Percentiles rank a stretch among this genome's conserved stretches.
phyloP scores from a whole-genome alignment of 1,140 invertebrate genomes.

The Drosophila orosa region DNA sequence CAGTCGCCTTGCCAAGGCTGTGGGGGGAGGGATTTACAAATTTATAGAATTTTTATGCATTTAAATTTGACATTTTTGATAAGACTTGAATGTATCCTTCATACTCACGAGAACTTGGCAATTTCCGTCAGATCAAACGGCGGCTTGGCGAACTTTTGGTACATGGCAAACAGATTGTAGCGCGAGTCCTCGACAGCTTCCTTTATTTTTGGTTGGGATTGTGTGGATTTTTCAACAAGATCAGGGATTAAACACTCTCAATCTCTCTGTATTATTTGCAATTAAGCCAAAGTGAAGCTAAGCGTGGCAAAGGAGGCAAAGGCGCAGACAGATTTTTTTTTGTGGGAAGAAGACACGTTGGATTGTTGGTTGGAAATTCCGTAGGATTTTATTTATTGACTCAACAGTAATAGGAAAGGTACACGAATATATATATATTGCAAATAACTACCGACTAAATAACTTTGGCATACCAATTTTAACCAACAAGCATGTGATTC shows the following conservation, averaged over 20 bases:
- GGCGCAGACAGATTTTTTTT: constrained; percentile 10
- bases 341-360: constrained; percentile 54
- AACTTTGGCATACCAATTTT: constrained; percentile 28
- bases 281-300: constrained; percentile 24
- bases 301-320: constrained; percentile 43
- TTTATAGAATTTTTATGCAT: background rate
- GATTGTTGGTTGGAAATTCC: constrained; percentile 50
- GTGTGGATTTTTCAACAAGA: constrained; percentile 39
- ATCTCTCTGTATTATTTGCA: background rate
- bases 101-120: constrained; percentile 81
- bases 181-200: constrained; percentile 80
- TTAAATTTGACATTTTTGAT: background rate
- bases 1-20: constrained; percentile 66
- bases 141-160: constrained; percentile 83
- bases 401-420: constrained; percentile 51
- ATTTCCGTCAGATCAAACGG: constrained; percentile 83
- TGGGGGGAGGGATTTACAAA: background rate
- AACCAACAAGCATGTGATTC: background rate
- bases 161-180: constrained; percentile 83
- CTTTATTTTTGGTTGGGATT: constrained; percentile 49
- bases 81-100: background rate
- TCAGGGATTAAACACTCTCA: constrained; percentile 47
- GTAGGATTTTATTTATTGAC: constrained; percentile 54
- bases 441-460: constrained; percentile 55
- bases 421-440: constrained; percentile 57